Evolutionary conservation across 2,888 invertebrate genomes (phyloP), one percentile per base, ranked within the genome.

Genomic region (Resseliella maxima): DNA sequence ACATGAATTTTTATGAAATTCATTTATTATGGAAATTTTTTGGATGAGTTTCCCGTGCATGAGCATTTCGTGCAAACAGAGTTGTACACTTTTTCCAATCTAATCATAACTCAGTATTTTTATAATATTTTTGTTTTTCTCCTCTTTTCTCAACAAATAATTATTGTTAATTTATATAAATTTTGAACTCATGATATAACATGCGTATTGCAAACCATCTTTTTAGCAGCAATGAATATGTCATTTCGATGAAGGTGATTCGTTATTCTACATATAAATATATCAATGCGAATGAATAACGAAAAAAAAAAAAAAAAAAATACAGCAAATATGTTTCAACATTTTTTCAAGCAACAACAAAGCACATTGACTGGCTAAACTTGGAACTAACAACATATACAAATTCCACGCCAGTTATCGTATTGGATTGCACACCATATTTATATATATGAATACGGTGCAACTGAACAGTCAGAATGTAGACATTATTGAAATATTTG

Each of bases 401-500:
- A 59, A 59, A 59, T 59, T 59, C 59, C 59, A 59, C 27, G 59
- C 24, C 59, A 59, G 27, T 21, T 18, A 50, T 50, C 50, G 50
- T 50, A 59, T 59, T 59, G 59, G 59, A 59, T 59, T 59, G 59
- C 59, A 59, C 59, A 27, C 59, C 24, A 59, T 50, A 21, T 50
- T 10, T 50, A 50, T 21, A 21, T 50, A 50, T 50, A 50, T 21
- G 18, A 59, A 59, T 59, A 59, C 59, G 24, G 24, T 27, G 5
- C 59, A 59, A 59, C 59, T 59, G 2, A 59, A 59, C 12, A n/a
- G n/a, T 59, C 6, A 59, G 27, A 59, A 59, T 59, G 59, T 59
- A 24, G 27, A 59, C 59, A 27, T 24, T n/a, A n/a, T 59, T 59
- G 59, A 59, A 59, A 27, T 59, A 59, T 59, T 59, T 59, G 59